Conservation (phyloP, 30 jellyfish, hydroid and myxozoan genomes). For the Aurelia aurita region DNA sequence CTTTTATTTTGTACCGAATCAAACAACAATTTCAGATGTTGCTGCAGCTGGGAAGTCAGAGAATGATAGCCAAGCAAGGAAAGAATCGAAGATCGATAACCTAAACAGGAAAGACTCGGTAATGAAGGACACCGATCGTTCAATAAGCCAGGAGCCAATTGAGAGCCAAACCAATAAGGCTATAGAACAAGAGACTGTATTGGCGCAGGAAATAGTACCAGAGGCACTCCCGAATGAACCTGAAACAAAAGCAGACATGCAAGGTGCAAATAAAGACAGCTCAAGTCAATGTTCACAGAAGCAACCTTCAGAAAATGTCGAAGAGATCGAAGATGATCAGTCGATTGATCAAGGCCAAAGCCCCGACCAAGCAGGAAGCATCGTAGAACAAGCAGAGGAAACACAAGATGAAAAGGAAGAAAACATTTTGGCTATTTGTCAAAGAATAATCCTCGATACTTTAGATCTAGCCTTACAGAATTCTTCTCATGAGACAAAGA, state of each 20-base stretch:
- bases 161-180: too few species aligned
- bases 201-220: neutral
- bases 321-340: too few species aligned
- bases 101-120: neutral
- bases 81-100: neutral
- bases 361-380: too few species aligned
- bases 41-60: neutral
- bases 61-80: neutral
- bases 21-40: neutral
- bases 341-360: too few species aligned
- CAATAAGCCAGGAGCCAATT: neutral
- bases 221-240: neutral
- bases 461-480: constrained; percentile 4
- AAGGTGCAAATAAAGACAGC: neutral
- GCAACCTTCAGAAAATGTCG: neutral
- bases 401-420: neutral
- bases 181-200: neutral
- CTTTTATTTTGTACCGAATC: constrained; percentile 67
- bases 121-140: neutral
- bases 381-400: neutral
- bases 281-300: neutral
- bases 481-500: neutral
- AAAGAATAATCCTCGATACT: constrained; percentile 17
- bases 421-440: constrained; percentile 2
- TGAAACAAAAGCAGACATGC: neutral